These are phyloP conservation scores for Geopemphigus sp. DNA, from an alignment of 1,140 invertebrate species.

Conservation along the genomic window DNA sequence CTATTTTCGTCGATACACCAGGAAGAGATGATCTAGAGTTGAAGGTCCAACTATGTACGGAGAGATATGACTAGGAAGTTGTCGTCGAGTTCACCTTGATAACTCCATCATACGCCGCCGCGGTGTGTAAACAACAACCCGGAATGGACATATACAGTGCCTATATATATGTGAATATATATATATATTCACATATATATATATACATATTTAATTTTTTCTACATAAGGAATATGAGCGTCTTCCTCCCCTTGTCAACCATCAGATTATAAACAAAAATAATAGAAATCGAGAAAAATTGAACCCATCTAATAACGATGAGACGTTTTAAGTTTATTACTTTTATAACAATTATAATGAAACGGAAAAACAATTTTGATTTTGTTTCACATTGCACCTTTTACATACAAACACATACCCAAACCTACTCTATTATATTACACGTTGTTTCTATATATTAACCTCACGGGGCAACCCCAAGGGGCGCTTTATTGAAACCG, in stretches of 20 bases:
- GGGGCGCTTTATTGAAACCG: slow-evolving; percentile 29
- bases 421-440: slow-evolving; percentile 3
- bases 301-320: background rate
- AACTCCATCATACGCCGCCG: slow-evolving; percentile 9
- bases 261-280: background rate
- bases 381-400: background rate
- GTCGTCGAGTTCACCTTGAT: slow-evolving; percentile 40
- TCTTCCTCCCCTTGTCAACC: too few species aligned
- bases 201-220: too few species aligned
- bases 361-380: slow-evolving; percentile 9
- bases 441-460: background rate
- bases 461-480: slow-evolving; percentile 43
- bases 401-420: background rate
- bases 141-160: slow-evolving; percentile 42
- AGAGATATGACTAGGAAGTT: slow-evolving; percentile 42
- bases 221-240: slow-evolving; percentile 1
- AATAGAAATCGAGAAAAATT: background rate
- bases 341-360: background rate
- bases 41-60: slow-evolving; percentile 32
- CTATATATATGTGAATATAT: too few species aligned
- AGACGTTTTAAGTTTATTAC: background rate
- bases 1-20: slow-evolving; percentile 17
- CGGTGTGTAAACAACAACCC: slow-evolving; percentile 39
- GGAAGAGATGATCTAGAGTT: slow-evolving; percentile 45
- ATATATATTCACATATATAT: too few species aligned